Conservation (phyloP, 35 echinoderm and acorn worm genomes). For the Holothuria glaberrima region DNA sequence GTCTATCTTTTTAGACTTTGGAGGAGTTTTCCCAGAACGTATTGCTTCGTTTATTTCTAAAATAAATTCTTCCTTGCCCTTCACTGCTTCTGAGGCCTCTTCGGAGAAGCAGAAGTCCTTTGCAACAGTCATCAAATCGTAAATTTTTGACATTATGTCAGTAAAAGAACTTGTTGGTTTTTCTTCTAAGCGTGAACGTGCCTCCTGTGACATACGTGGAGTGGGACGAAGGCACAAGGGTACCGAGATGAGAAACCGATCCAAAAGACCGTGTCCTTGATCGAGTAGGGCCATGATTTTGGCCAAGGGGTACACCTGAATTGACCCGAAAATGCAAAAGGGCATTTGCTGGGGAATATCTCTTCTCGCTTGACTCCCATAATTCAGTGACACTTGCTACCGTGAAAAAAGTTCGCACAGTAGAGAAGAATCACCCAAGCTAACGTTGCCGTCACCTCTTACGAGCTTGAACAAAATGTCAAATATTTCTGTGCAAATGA, state of each 20-base stretch:
- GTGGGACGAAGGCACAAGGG: neutral
- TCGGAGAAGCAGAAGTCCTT: too few relatives aligned
- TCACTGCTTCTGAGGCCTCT: too few relatives aligned
- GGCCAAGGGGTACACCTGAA: neutral
- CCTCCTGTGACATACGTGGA: neutral
- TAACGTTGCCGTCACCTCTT: neutral
- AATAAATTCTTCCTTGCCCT: too few relatives aligned
- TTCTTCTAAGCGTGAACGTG: constrained; percentile 1
- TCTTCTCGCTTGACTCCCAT: neutral
- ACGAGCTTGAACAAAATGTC: neutral
- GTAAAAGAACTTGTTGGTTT: neutral
- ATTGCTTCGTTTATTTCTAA: neutral
- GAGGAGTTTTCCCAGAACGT: neutral
- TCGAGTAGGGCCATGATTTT: neutral
- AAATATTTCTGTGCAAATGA: neutral
- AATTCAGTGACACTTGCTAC: neutral
- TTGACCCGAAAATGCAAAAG: neutral
- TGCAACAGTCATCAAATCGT: too few relatives aligned
- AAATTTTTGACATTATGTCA: too few relatives aligned
- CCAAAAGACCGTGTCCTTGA: neutral
- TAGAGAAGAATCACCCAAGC: neutral
- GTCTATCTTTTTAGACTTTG: constrained; percentile 18
- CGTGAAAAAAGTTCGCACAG: neutral
- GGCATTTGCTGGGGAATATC: constrained; percentile 4
- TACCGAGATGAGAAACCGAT: constrained; percentile 7